Evolutionary conservation across 2,113 vertebrate genomes (phyloP), one percentile per base, ranked within the genome.

Genomic region (Chelonoidis abingdonii): DNA sequence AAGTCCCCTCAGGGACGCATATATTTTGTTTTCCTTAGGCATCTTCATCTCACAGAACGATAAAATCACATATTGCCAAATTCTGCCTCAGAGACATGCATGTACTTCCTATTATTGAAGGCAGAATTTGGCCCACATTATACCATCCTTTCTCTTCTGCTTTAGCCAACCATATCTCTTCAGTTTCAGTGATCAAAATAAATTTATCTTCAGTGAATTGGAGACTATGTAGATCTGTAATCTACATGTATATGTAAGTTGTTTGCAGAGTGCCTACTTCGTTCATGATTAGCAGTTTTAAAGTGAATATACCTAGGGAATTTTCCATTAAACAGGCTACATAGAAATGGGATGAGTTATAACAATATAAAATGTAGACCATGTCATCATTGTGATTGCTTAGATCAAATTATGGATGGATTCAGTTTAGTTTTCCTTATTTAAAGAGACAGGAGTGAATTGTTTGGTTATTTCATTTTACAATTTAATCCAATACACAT

Each of bases 271-370:
- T 59, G 21, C 29, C 52, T 86, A 5, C n/a, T 49, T 16, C 17
- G 41, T 50, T 62, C 52, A 38, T 41, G 54, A 84, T 84, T 78
- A 53, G 84, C 82, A 89, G 50, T 72, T 84, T 35, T 35, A 84
- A 47, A 80, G 65, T 12, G 79, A 38, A 17, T 80, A 5, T 5
- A 8, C 13, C 53, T 1, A 83, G 79, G 87, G 76, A 95, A 91
- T 53, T 44, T 27, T 80, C 75, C 88, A 52, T 65, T 27, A 29
- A 69, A 69, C 5, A 14, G 50, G 35, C 91, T 80, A 93, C 85
- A 89, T 82, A 35, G 84, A 78, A 94, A 94, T 89, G 93, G 95
- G 89, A 80, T 44, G 44, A 78, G 84, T 4, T 47, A 3, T 21
- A 57, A 78, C 86, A 35, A 75, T 52, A 80, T 56, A n/a, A 53